Percentiles rank a stretch among this genome's conserved stretches.
These are phyloP conservation scores for Macrocentrus cingulum DNA, from an alignment of 1,140 invertebrate species.

Conservation along the genomic window DNA sequence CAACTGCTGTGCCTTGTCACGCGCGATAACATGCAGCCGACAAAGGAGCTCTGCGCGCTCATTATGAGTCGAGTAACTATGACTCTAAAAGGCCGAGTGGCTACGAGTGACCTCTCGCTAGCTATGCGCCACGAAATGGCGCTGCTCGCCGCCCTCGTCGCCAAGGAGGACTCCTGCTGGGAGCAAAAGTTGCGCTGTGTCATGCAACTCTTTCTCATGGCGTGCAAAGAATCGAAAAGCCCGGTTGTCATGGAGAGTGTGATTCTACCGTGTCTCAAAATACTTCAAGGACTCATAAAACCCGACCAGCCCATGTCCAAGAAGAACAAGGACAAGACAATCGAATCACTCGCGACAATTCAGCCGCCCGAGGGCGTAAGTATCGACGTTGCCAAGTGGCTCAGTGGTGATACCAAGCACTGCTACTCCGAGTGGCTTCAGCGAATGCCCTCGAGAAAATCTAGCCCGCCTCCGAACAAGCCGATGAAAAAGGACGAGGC, in stretches of 20 bases:
- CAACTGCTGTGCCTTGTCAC: slow-evolving; percentile 89
- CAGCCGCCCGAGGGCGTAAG: slow-evolving; percentile 65
- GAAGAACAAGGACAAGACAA: slow-evolving; percentile 63
- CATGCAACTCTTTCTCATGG: slow-evolving; percentile 81
- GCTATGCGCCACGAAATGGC: slow-evolving; percentile 86
- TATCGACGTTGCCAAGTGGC: slow-evolving; percentile 76
- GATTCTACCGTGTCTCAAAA: slow-evolving; percentile 81
- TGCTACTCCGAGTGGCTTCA: slow-evolving; percentile 74
- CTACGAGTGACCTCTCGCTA: slow-evolving; percentile 72
- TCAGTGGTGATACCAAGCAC: slow-evolving; percentile 72
- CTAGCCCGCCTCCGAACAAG: slow-evolving; percentile 39
- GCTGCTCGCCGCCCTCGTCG: slow-evolving; percentile 81
- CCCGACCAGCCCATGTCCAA: slow-evolving; percentile 64
- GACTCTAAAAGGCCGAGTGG: slow-evolving; percentile 69
- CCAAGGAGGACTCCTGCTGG: slow-evolving; percentile 94
- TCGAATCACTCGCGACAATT: slow-evolving; percentile 59
- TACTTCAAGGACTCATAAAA: slow-evolving; percentile 77
- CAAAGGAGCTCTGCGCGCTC: slow-evolving; percentile 80
- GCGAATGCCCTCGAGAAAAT: slow-evolving; percentile 57
- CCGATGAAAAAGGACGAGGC: slow-evolving; percentile 56
- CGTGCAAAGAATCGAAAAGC: slow-evolving; percentile 69
- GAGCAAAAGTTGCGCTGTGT: slow-evolving; percentile 89
- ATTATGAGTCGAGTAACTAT: slow-evolving; percentile 81
- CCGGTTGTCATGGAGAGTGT: slow-evolving; percentile 77
- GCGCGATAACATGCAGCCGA: slow-evolving; percentile 83